Percentiles rank a stretch among this genome's conserved stretches.
phyloP scores from a whole-genome alignment of 2,888 invertebrate genomes.

The Drosophila mayaguana region DNA sequence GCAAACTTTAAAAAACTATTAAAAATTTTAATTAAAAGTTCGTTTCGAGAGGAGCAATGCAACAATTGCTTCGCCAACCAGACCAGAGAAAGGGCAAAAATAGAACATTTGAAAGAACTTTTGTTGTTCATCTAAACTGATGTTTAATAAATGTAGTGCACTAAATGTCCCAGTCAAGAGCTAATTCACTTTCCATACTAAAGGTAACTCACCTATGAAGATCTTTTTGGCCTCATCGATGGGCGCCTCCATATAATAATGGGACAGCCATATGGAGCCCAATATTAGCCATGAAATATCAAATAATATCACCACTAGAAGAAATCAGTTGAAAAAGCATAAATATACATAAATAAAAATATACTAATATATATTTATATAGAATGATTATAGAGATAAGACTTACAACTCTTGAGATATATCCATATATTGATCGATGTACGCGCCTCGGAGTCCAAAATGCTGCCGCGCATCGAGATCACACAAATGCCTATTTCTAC shows the following conservation, averaged over 20 bases:
- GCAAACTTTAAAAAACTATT: slow-evolving; percentile 1
- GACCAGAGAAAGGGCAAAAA: not conserved
- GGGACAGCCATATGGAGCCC: slow-evolving; percentile 90
- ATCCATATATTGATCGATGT: slow-evolving; percentile 92
- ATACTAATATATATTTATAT: not conserved
- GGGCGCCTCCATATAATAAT: slow-evolving; percentile 89
- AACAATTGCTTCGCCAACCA: not conserved
- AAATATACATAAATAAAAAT: not conserved
- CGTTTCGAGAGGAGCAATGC: not conserved
- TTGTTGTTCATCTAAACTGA: not conserved
- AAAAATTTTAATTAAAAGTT: slow-evolving; percentile 5
- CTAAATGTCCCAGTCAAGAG: too few species aligned
- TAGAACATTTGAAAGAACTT: not conserved
- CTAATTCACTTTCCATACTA: not conserved
- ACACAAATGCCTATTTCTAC: slow-evolving; percentile 90
- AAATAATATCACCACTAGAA: slow-evolving; percentile 90
- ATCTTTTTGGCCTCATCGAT: slow-evolving; percentile 90
- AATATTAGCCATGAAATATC: slow-evolving; percentile 91
- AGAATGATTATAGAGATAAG: not conserved
- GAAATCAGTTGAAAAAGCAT: slow-evolving; percentile 44
- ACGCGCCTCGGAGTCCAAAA: slow-evolving; percentile 90
- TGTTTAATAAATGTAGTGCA: not conserved
- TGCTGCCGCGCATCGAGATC: slow-evolving; percentile 92
- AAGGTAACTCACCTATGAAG: slow-evolving; percentile 88
- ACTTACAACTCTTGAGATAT: slow-evolving; percentile 91